phyloP scores from a whole-genome alignment of 2,113 vertebrate species.

The Rhinoptilus africanus region DNA sequence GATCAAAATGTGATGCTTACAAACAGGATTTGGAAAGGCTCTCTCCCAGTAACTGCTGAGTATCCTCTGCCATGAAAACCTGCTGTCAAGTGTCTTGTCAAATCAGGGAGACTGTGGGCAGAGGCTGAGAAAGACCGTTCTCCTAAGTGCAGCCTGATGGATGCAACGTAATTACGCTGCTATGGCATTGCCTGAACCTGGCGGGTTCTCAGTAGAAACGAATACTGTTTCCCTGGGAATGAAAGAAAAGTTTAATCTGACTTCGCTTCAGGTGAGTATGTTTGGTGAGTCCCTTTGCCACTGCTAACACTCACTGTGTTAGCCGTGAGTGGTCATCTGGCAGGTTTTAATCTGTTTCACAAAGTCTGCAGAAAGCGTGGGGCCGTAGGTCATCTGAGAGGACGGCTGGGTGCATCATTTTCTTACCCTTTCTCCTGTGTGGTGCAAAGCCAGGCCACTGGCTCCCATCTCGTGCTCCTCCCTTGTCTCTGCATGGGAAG shows the following conservation, averaged over 20 bases:
- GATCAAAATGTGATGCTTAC: not conserved
- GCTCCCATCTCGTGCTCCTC: not conserved
- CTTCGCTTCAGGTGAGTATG: not conserved
- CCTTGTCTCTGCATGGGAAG: not conserved
- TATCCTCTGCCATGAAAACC: conserved; percentile 7
- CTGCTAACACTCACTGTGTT: not conserved
- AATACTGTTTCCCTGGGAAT: not conserved
- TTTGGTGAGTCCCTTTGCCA: not conserved
- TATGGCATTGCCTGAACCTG: not conserved
- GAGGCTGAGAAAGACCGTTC: not conserved
- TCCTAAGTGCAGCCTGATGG: not conserved
- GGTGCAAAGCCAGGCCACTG: not conserved
- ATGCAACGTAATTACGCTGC: not conserved
- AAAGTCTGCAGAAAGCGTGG: not conserved
- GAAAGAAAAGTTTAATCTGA: not conserved
- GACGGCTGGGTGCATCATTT: not conserved
- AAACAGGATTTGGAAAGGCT: not conserved
- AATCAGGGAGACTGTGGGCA: not conserved
- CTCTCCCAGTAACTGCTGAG: not conserved
- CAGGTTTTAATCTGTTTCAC: not conserved
- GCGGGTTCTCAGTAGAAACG: not conserved
- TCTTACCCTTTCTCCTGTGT: not conserved
- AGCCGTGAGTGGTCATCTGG: not conserved
- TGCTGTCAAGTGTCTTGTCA: not conserved
- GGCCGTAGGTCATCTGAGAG: not conserved